A percentile compares a stretch with the other conserved stretches of the same genome.
Conservation (phyloP, 2,888 invertebrate species). For the Lasius fuliginosus region DNA sequence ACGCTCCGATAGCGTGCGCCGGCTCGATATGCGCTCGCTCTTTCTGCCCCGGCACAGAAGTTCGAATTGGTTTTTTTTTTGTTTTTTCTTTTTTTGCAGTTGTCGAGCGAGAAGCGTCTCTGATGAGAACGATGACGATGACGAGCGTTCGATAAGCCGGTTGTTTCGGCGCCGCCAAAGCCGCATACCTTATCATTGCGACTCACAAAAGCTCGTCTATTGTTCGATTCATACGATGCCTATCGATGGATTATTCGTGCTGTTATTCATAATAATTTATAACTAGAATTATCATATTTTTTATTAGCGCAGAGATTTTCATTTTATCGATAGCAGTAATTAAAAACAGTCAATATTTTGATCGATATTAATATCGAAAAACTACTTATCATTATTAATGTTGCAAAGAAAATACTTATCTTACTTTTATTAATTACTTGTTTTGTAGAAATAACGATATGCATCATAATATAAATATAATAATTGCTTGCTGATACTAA, state of each 20-base stretch:
- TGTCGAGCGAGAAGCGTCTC: not conserved
- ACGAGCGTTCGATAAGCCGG: not conserved
- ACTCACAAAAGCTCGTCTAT: not conserved
- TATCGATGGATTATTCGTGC: not conserved
- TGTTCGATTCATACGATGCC: not conserved
- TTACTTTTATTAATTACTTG: not conserved
- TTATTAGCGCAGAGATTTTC: not conserved
- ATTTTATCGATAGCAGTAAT: not conserved
- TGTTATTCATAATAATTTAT: not conserved
- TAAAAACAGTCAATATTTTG: not conserved
- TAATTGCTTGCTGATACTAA: not conserved
- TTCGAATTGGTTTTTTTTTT: slow-evolving; percentile 25
- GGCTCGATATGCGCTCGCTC: slow-evolving; percentile 1
- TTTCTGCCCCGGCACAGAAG: not conserved
- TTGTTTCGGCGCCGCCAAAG: not conserved
- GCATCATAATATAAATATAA: not conserved
- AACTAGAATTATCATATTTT: not conserved
- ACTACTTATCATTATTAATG: not conserved
- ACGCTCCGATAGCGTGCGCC: slow-evolving; percentile 14
- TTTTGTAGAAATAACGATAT: not conserved
- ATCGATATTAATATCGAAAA: not conserved
- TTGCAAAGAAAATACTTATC: not conserved
- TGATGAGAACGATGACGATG: not conserved
- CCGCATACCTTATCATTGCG: not conserved
- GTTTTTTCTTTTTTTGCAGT: no score